A percentile compares a stretch with the other conserved stretches of the same genome.
phyloP scores from a whole-genome alignment of 2,797 vertebrate genomes.

The Aeoliscus strigatus region DNA sequence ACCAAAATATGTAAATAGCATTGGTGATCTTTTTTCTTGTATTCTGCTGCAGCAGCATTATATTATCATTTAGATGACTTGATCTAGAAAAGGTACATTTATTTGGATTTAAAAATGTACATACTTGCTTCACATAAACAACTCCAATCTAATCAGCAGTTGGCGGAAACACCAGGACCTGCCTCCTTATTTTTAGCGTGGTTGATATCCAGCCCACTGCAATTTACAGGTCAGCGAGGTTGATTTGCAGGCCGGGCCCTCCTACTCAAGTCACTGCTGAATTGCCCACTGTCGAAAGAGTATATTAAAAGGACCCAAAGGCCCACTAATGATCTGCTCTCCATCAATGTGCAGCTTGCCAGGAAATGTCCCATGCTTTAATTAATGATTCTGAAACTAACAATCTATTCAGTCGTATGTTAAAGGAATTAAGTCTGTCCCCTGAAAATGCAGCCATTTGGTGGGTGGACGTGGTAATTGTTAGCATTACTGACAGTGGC shows the following conservation, averaged over 20 bases:
- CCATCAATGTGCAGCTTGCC: slow-evolving; percentile 66
- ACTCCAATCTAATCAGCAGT: slow-evolving; percentile 14
- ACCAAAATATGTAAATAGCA: slow-evolving; percentile 17
- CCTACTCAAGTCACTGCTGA: slow-evolving; percentile 58
- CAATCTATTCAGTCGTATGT: slow-evolving; percentile 69
- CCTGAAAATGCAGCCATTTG: slow-evolving; percentile 65
- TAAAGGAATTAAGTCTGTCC: slow-evolving; percentile 68
- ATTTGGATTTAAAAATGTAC: no score
- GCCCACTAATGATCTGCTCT: slow-evolving; percentile 71
- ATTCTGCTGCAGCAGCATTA: no score
- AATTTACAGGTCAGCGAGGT: slow-evolving; percentile 71
- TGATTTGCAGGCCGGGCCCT: slow-evolving; percentile 65
- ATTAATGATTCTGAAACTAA: slow-evolving; percentile 70
- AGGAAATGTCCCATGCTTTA: slow-evolving; percentile 69
- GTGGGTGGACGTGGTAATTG: slow-evolving; percentile 63
- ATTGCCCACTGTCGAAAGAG: slow-evolving; percentile 59
- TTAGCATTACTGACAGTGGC: slow-evolving; percentile 71
- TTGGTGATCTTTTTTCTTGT: neutral
- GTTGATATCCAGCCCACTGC: slow-evolving; percentile 52
- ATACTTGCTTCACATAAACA: slow-evolving; percentile 1
- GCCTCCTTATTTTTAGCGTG: slow-evolving; percentile 49
- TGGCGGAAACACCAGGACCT: slow-evolving; percentile 30
- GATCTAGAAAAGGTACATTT: no score
- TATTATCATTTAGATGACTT: no score
- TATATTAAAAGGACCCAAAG: slow-evolving; percentile 74